Percentiles rank a stretch among this genome's conserved stretches.
Conservation (phyloP, 2,888 invertebrate genomes). For the Psylliodes chrysocephalus region DNA sequence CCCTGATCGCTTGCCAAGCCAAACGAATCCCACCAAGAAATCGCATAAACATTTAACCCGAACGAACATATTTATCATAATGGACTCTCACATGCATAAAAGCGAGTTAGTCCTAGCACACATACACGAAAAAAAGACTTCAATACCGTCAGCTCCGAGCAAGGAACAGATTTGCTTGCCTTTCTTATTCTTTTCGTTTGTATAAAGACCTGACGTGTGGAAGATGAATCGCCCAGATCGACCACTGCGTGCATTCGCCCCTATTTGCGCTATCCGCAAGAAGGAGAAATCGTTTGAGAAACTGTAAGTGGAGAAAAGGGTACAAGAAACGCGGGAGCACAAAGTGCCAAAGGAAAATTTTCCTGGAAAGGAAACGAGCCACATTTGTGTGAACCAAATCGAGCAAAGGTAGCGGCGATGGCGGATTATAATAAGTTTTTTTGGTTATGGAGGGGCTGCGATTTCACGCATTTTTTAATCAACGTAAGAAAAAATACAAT, state of each 20-base stretch:
- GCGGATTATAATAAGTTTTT: constrained; percentile 12
- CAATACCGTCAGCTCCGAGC: constrained; percentile 33
- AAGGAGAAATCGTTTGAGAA: constrained; percentile 3
- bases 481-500: too few species aligned
- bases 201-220: constrained; percentile 44
- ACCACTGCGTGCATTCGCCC: not conserved
- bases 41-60: constrained; percentile 16
- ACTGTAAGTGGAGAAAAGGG: constrained; percentile 25
- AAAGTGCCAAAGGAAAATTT: constrained; percentile 41
- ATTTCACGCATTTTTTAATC: constrained; percentile 12
- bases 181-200: constrained; percentile 39
- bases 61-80: constrained; percentile 30
- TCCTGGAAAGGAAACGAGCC: constrained; percentile 28
- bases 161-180: constrained; percentile 42
- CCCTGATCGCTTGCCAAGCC: not conserved
- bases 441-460: constrained; percentile 9
- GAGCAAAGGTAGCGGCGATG: constrained; percentile 16
- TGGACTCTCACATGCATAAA: constrained; percentile 36
- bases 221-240: constrained; percentile 34
- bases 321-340: constrained; percentile 37
- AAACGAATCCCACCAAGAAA: not conserved
- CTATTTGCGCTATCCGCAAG: not conserved
- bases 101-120: constrained; percentile 30
- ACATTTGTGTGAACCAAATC: constrained; percentile 28
- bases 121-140: constrained; percentile 27